A percentile compares a stretch with the other conserved stretches of the same genome.
Evolutionary conservation across 2,888 invertebrate species (phyloP).

Genomic region (Cancer borealis): DNA sequence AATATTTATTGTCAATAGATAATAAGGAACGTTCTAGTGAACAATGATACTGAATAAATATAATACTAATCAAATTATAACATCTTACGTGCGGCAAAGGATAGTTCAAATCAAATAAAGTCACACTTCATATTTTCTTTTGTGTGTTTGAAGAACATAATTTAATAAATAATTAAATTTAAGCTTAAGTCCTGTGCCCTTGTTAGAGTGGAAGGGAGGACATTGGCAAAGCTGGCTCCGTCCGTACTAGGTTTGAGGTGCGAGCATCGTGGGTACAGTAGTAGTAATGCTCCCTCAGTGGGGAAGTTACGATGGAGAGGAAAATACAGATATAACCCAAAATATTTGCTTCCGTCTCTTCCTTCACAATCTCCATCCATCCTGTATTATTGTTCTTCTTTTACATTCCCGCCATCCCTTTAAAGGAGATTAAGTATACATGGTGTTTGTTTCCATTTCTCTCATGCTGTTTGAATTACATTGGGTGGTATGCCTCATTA

Average conservation of each 20-base stretch:
- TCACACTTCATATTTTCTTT: not conserved
- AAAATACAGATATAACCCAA: not conserved
- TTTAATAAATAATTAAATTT: no score
- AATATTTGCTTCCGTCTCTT: not conserved
- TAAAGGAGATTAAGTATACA: not conserved
- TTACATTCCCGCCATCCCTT: not conserved
- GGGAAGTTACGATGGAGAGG: not conserved
- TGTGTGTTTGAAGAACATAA: not conserved
- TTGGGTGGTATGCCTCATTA: not conserved
- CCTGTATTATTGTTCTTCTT: not conserved
- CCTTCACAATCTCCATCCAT: not conserved
- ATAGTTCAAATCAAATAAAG: not conserved
- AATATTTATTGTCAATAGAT: not conserved
- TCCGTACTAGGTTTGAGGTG: not conserved
- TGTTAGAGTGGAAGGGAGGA: not conserved
- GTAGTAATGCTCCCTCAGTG: not conserved
- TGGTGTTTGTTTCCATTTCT: not conserved
- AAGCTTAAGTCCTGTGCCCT: not conserved
- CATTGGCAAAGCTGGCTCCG: not conserved
- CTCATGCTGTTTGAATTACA: not conserved
- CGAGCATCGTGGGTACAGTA: not conserved
- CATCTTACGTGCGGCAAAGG: no score
- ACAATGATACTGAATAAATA: not conserved
- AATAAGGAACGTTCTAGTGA: not conserved
- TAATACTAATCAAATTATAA: no score